Base-by-base conservation (phyloP, 2,113 vertebrate species). In the Dunckerocampus dactyliophorus region DNA sequence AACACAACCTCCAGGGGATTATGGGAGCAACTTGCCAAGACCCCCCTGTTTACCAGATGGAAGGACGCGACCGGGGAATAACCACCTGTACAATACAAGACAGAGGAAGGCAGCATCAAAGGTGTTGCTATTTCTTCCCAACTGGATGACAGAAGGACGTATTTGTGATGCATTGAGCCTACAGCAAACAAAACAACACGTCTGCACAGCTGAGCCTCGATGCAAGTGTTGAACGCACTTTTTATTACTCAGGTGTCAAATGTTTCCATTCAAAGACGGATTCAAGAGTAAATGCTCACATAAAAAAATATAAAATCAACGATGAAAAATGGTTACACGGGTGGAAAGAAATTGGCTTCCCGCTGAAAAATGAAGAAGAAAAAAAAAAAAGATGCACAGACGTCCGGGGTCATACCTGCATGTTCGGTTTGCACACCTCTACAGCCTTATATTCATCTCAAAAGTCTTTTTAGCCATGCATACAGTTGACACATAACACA, bases 261-360 rank as follows among this genome's bases (percentile, higher is more conserved):
- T 85, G 87, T 89, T 80, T 87, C 85, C 87, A 88, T 83, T 87
- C 83, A 88, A 75, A 77, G 74, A 77, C 74, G 82, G 74, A 71
- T 63, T 74, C 73, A 82, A 83, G 83, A 88, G 74, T 84, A 85
- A 86, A 89, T 88, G 88, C 79, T 76, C 84, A 91, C 86, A 87
- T 89, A 89, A 89, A 89, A 90, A 90, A 90, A 91, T 89, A 88
- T 72, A 89, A 90, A 92, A 88, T 88, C 66, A 90, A 89, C 83
- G 85, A 89, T 87, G 86, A 86, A 82, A 84, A 82, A 83, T 80
- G 86, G 85, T 76, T 50, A 83, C 78, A 79, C 67, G 34, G 81
- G 78, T n/a, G 8, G 22, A 16, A 72, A 62, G 62, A 48, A 65
- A 72, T 74, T 72, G 76, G 69, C 67, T 70, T 84, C 79, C 83